A percentile compares a stretch with the other conserved stretches of the same genome.
Conservation (phyloP, 2,888 invertebrate species). For the Pasiphila rectangulata region DNA sequence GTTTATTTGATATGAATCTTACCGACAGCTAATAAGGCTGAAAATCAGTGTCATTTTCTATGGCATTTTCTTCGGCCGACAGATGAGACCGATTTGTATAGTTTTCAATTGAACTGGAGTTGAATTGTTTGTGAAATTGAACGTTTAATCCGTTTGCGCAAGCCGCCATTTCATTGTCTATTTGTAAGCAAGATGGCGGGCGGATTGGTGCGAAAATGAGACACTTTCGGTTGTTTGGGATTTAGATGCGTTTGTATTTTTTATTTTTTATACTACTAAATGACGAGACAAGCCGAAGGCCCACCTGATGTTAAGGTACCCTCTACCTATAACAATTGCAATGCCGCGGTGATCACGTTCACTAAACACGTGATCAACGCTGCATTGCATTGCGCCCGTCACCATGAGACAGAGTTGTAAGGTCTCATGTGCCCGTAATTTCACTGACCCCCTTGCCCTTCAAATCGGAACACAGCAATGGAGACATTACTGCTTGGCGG, state of each 20-base stretch:
- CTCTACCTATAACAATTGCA: too few species aligned
- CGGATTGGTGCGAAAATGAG: constrained; percentile 45
- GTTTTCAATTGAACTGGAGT: constrained; percentile 49
- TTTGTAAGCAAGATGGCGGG: constrained; percentile 47
- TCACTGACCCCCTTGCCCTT: too few species aligned
- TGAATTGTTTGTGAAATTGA: constrained; percentile 61
- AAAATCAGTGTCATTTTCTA: constrained; percentile 1
- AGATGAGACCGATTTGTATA: constrained; percentile 56
- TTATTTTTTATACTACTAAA: too few species aligned
- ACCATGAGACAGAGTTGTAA: too few species aligned
- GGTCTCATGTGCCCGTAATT: too few species aligned
- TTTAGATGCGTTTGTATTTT: constrained; percentile 1
- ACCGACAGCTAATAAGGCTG: background rate
- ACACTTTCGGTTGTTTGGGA: constrained; percentile 40
- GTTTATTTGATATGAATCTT: background rate
- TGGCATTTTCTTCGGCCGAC: constrained; percentile 37
- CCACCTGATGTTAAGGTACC: constrained; percentile 1
- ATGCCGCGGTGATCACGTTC: too few species aligned
- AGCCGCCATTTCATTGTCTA: constrained; percentile 46
- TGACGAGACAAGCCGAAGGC: background rate
- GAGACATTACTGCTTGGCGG: too few species aligned
- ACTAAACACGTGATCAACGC: too few species aligned
- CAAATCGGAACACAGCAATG: too few species aligned
- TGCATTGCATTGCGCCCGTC: too few species aligned
- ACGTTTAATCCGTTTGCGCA: constrained; percentile 59